Evolutionary conservation across 1,140 invertebrate species (phyloP).

Genomic region (Propsilocerus akamusi): DNA sequence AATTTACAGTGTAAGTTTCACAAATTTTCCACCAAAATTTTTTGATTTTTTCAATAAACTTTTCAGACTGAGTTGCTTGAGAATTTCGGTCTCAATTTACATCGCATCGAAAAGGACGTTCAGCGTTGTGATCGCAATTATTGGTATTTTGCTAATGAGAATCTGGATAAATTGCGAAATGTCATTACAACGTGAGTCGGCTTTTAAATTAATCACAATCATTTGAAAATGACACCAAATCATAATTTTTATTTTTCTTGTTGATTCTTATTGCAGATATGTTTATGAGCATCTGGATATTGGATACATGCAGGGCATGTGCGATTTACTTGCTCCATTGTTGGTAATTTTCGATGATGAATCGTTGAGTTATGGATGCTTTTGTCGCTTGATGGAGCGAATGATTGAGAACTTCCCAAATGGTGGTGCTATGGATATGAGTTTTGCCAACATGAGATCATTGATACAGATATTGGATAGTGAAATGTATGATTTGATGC

Average conservation of each 20-base stretch:
- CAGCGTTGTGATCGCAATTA: slow-evolving; percentile 88
- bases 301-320: slow-evolving; percentile 88
- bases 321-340: slow-evolving; percentile 82
- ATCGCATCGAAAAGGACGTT: slow-evolving; percentile 92
- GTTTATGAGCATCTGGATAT: slow-evolving; percentile 87
- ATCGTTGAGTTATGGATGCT: slow-evolving; percentile 78
- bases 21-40: slow-evolving; percentile 5
- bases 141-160: slow-evolving; percentile 71
- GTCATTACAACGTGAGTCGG: slow-evolving; percentile 82
- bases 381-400: slow-evolving; percentile 74
- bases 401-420: slow-evolving; percentile 87
- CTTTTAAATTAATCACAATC: neutral
- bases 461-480: slow-evolving; percentile 76
- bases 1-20: slow-evolving; percentile 54
- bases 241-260: neutral
- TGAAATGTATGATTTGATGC: slow-evolving; percentile 87
- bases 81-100: slow-evolving; percentile 73
- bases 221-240: neutral
- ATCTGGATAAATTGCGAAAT: slow-evolving; percentile 85
- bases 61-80: slow-evolving; percentile 64
- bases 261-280: slow-evolving; percentile 35
- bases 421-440: slow-evolving; percentile 82
- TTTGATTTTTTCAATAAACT: slow-evolving; percentile 5
- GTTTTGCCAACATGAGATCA: slow-evolving; percentile 85
- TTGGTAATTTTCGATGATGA: slow-evolving; percentile 87